Conservation (phyloP, 2,797 vertebrate species). For the Synaphobranchus kaupii region DNA sequence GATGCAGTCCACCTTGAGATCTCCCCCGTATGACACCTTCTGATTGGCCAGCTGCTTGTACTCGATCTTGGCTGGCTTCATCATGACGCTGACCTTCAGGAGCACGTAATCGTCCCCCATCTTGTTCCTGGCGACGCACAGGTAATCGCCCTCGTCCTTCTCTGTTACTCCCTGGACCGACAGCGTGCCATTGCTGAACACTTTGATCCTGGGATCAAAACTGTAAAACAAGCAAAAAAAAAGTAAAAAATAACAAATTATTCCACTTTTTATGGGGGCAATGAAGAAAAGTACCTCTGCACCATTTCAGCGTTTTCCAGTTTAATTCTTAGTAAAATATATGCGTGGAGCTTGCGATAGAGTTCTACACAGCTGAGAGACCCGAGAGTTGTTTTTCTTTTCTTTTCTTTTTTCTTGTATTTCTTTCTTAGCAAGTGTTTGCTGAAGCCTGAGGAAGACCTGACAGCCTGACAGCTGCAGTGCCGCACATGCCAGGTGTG, state of each 20-base stretch:
- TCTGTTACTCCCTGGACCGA: conserved; percentile 78
- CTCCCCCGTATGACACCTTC: conserved; percentile 79
- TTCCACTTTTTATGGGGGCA: not conserved
- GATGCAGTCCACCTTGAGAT: conserved; percentile 89
- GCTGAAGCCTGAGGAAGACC: not conserved
- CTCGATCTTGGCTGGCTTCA: conserved; percentile 86
- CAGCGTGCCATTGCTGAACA: conserved; percentile 83
- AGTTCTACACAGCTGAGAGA: conserved; percentile 1
- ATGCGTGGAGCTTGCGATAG: not conserved
- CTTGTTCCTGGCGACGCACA: conserved; percentile 88
- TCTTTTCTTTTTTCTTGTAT: not conserved
- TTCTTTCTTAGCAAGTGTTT: not conserved
- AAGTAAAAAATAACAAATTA: conserved; percentile 9
- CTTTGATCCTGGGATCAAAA: conserved; percentile 82
- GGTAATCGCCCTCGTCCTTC: conserved; percentile 85
- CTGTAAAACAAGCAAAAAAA: conserved; percentile 57
- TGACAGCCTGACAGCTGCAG: conserved; percentile 22
- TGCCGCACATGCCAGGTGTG: conserved; percentile 8
- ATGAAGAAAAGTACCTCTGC: not conserved
- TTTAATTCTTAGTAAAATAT: not conserved
- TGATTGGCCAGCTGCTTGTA: conserved; percentile 76
- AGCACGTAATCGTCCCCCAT: conserved; percentile 84
- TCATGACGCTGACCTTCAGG: conserved; percentile 81
- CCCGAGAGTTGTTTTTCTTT: not conserved
- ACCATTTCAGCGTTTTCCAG: not conserved